Evolutionary conservation across 2,113 vertebrate species (phyloP), one percentile per base, ranked within the genome.

Genomic region (Lampris megalopsis): DNA sequence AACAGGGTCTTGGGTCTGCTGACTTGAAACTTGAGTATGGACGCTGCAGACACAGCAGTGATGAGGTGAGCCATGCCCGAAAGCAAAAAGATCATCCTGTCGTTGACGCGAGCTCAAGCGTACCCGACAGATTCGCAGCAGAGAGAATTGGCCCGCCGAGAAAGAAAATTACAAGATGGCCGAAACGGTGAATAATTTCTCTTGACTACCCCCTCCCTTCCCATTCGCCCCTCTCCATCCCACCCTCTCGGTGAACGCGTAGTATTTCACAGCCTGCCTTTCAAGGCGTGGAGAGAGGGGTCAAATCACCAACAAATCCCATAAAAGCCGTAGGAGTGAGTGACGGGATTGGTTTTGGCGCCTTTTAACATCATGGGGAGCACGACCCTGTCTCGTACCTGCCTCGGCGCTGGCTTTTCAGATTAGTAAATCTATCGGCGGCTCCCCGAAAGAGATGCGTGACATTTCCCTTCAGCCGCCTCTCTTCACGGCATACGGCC

Each of bases 171-270:
- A 42, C 1, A 71, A 77, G 73, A 77, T 47, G 54, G 47, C 60
- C 75, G 43, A 87, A 75, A 71, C 74, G 65, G 37, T 53, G 54
- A 7, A 64, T 71, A 4, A 66, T 68, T 43, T 70, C 41, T 54
- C 38, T 8, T 2, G 9, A 5, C 49, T 11, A n/a, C 10, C 42
- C 52, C 35, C 57, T 3, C 4, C 2, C 5, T 9, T 24, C 13
- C 53, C 2, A n/a, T 43, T 1, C 37, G 7, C 6, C 3, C 43
- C 36, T 5, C 2, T 50, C 5, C 2, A 2, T 54, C n/a, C 13
- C 5, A 11, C 35, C 8, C 41, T 57, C 5, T 66, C 9, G 57
- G 5, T 61, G 0, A 68, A 57, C 50, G 24, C 24, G 37, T 38
- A 58, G 7, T 2, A 45, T 7, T 45, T 45, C 43, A 56, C 10